Evolutionary conservation across 2,888 invertebrate genomes (phyloP), one percentile per base, ranked within the genome.

Genomic region (Alcis repandata): DNA sequence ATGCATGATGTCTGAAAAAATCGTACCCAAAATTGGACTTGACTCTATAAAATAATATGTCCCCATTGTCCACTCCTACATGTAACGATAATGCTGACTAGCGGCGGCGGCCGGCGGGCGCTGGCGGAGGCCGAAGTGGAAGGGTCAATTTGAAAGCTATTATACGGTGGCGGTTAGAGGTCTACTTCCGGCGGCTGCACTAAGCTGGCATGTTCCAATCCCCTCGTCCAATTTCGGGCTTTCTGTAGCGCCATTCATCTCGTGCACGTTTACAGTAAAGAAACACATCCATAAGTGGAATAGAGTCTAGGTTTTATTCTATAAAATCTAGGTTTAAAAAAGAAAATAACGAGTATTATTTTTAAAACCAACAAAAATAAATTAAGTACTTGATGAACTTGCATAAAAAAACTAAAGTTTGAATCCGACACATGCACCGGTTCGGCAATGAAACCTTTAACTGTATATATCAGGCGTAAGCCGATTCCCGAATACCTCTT

Each of bases 131-230:
- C 84, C 79, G 82, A 79, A 87, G 84, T 87, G 82, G 87, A 88
- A 88, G 88, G 90, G 89, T 91, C 91, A 91, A 92, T 92, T 92
- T 92, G 84, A 86, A 88, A 88, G 89, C 91, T 89, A 92, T 93
- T 92, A 92, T 91, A 91, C 89, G 86, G 84, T 84, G 85, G 91
- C 87, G 88, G 90, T 86, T 90, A 89, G 88, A 91, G 87, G 90
- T 91, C 90, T 89, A 90, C 90, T 93, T 93, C 93, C 92, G 91
- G 89, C 88, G 85, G 85, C 85, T 91, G 92, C 90, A 88, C 92
- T 92, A 92, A 92, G 92, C 92, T 87, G 81, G 84, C 87, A 82
- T 89, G 86, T 86, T 89, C 85, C 86, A 88, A 89, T 90, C 86
- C 87, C 84, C 85, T 79, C 86, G 90, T 89, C 88, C 91, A 84